Evolutionary conservation across 2,797 vertebrate genomes (phyloP).

Genomic region (Saguinus oedipus): DNA sequence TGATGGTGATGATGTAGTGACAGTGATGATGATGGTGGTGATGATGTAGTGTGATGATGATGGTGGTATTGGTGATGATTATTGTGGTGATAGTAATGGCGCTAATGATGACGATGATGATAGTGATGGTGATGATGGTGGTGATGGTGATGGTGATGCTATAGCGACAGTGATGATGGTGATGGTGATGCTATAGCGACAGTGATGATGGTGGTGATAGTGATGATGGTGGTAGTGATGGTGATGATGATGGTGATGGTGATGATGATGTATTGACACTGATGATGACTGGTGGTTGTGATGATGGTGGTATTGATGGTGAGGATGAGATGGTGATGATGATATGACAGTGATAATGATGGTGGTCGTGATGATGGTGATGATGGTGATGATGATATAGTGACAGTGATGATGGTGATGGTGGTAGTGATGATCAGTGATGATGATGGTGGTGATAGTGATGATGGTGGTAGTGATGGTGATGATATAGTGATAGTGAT

Average conservation of each 20-base stretch:
- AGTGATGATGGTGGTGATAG: neutral
- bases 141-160: neutral
- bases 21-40: no score
- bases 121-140: neutral
- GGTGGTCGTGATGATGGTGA: rapidly evolving
- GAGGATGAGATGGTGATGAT: rapidly evolving
- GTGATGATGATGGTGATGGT: rapidly evolving
- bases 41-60: neutral
- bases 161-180: no score
- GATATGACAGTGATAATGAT: no score
- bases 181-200: rapidly evolving
- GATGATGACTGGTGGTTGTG: neutral
- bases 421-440: rapidly evolving
- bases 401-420: no score
- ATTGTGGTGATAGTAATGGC: neutral
- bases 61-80: neutral
- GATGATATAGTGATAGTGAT: rapidly evolving
- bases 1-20: neutral
- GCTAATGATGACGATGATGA: neutral
- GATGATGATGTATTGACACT: no score
- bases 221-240: neutral
- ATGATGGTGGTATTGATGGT: neutral
- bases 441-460: no score
- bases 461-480: no score
- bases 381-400: rapidly evolving